These are phyloP conservation scores for Hypothenemus hampei DNA, from an alignment of 1,140 invertebrate species.

Conservation along the genomic window DNA sequence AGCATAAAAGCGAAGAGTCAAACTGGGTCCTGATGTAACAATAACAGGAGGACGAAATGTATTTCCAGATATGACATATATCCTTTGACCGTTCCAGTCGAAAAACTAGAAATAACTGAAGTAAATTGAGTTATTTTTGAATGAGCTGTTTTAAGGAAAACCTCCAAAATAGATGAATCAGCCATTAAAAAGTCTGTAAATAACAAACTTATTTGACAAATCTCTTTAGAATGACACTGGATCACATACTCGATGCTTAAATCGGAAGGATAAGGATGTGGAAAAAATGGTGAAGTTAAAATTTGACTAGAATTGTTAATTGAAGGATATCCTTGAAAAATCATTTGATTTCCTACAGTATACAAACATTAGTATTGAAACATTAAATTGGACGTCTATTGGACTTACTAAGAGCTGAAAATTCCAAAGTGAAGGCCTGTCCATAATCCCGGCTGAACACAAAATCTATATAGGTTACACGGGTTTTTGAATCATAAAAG, in stretches of 20 bases:
- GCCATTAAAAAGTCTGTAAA: slow-evolving; percentile 69
- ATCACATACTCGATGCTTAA: slow-evolving; percentile 64
- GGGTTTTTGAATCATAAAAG: slow-evolving; percentile 58
- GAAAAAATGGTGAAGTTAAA: slow-evolving; percentile 66
- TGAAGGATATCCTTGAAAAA: slow-evolving; percentile 51
- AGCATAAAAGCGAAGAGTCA: slow-evolving; percentile 65
- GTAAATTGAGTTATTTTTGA: slow-evolving; percentile 4
- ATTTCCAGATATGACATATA: slow-evolving; percentile 62
- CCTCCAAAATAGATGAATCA: slow-evolving; percentile 64
- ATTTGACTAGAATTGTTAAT: slow-evolving; percentile 41
- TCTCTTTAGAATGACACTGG: slow-evolving; percentile 49
- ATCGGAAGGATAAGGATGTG: slow-evolving; percentile 62
- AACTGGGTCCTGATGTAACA: slow-evolving; percentile 57
- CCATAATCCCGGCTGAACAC: slow-evolving; percentile 57
- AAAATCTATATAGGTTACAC: slow-evolving; percentile 56
- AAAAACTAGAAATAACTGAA: slow-evolving; percentile 57
- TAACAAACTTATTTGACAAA: slow-evolving; percentile 57
- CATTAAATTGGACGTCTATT: slow-evolving; percentile 48
- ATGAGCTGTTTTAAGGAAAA: slow-evolving; percentile 30
- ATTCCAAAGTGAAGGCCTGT: slow-evolving; percentile 63
- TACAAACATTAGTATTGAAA: neutral
- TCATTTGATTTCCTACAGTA: slow-evolving; percentile 57
- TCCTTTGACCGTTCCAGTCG: slow-evolving; percentile 62
- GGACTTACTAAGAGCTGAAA: slow-evolving; percentile 60
- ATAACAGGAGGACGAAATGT: slow-evolving; percentile 66